Base-by-base conservation (phyloP, 1,140 invertebrate species). In the Notospermus geniculatus region DNA sequence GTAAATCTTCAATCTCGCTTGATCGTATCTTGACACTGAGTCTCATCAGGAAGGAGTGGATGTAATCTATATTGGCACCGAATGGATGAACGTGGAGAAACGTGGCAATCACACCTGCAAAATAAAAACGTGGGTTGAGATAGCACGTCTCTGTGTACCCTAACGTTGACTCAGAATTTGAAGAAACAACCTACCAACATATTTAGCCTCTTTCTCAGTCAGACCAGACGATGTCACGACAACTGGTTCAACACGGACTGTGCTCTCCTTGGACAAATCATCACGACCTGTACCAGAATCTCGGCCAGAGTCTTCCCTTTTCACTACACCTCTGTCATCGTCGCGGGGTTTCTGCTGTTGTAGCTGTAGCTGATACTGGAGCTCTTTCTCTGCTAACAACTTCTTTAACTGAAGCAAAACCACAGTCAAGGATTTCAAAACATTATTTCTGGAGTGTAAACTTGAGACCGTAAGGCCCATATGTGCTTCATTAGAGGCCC, bases 71-170 rank as follows among this genome's bases (percentile, higher is more conserved):
- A 60, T 88, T 89, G 1, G 91, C 90, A 45, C 91, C 91, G 74
- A 90, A 90, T 0, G 91, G 92, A 83, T 94, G 91, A 46, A 93
- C 88, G 74, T 93, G 88, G 30, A 93, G 84, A 82, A 92, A 93
- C 39, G 89, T 89, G 19, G 90, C 88, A 53, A 92, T 87, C 41
- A 93, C 82, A 63, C 90, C 90, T 88, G 66, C n/a, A 68, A 71
- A 63, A 64, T 39, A 70, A 39, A n/a, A n/a, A n/a, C n/a, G n/a
- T n/a, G n/a, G n/a, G n/a, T n/a, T n/a, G n/a, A n/a, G n/a, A n/a
- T n/a, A n/a, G n/a, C n/a, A n/a, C n/a, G n/a, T n/a, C n/a, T n/a
- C n/a, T n/a, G n/a, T n/a, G n/a, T n/a, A n/a, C n/a, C n/a, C n/a
- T n/a, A n/a, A n/a, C n/a, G n/a, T n/a, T n/a, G n/a, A n/a, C n/a